These are phyloP conservation scores for Apamea monoglypha DNA, from an alignment of 2,888 invertebrate species.

Conservation along the genomic window DNA sequence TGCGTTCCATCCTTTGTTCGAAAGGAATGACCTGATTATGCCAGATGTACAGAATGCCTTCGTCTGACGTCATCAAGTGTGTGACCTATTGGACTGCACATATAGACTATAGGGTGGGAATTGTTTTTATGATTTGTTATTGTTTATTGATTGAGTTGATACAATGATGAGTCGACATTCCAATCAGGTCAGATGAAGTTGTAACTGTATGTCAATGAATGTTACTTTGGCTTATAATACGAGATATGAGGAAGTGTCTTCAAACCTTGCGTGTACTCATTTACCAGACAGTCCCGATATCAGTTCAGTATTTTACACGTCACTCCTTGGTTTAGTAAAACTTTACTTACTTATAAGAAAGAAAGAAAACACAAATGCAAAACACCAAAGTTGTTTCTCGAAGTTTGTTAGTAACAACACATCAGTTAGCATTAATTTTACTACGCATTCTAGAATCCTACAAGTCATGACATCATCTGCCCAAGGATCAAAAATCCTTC, in stretches of 20 bases:
- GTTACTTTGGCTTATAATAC: not conserved
- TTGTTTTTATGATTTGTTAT: constrained; percentile 13
- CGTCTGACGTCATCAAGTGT: constrained; percentile 15
- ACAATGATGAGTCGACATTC: constrained; percentile 28
- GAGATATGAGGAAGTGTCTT: not conserved
- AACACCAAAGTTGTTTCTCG: not conserved
- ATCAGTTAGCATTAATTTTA: not conserved
- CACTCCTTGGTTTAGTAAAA: not conserved
- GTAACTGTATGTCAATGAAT: not conserved
- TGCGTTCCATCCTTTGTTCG: constrained; percentile 48
- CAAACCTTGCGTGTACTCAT: not conserved
- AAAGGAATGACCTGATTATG: constrained; percentile 40
- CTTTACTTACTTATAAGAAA: not conserved
- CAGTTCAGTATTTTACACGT: not conserved
- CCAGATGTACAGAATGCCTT: constrained; percentile 21
- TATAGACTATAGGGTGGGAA: constrained; percentile 6
- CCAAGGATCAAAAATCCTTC: not conserved
- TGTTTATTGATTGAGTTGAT: constrained; percentile 30
- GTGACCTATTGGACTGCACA: constrained; percentile 30
- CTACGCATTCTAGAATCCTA: not conserved
- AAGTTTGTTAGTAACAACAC: not conserved
- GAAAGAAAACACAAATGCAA: not conserved
- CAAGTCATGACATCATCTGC: not conserved
- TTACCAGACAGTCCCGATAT: not conserved
- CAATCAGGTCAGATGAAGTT: constrained; percentile 2